Evolutionary conservation across 2,113 vertebrate genomes (phyloP), one percentile per base, ranked within the genome.

Genomic region (Ellobius talpinus): DNA sequence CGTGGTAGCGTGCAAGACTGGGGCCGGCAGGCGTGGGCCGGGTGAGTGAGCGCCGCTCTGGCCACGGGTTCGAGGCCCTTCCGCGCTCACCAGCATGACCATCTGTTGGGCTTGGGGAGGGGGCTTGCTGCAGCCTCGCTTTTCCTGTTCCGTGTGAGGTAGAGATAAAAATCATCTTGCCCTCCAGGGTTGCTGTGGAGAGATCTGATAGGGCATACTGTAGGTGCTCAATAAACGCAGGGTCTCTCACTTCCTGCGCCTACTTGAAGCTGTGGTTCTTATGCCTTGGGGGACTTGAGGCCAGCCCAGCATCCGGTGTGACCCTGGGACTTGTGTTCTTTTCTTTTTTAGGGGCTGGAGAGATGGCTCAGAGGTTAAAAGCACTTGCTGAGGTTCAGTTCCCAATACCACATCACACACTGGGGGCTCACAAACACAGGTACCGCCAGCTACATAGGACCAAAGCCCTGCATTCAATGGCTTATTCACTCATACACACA

Each of bases 121-220:
- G 29, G 61, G 39, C 87, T 10, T 87, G n/a, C 68, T n/a, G 50
- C 76, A 52, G 66, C 58, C 72, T 86, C n/a, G 21, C 36, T 87
- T 87, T 45, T 79, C 94, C 42, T 84, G 74, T 93, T 94, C 33
- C 50, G 96, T 91, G 87, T 39, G 39, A 55, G 78, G 55, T 89
- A n/a, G 66, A 26, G 94, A 96, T 94, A 84, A 89, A 55, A 89
- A 94, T 97, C 95, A 70, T 52, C 47, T 72, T 66, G 82, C 82
- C 89, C 8, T 55, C 72, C 52, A 19, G 76, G 66, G 87, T 95
- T 96, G 93, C 96, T 13, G 45, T 84, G 94, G 91, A 89, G 87
- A 97, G 79, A 6, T 79, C 97, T 84, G 97, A 91, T 87, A 94
- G 87, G 84, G 96, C 90, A 91, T 96, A 74, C 91, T 95, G 96